phyloP scores from a whole-genome alignment of 2,888 invertebrate species.

The Opisthograptis luteolata region DNA sequence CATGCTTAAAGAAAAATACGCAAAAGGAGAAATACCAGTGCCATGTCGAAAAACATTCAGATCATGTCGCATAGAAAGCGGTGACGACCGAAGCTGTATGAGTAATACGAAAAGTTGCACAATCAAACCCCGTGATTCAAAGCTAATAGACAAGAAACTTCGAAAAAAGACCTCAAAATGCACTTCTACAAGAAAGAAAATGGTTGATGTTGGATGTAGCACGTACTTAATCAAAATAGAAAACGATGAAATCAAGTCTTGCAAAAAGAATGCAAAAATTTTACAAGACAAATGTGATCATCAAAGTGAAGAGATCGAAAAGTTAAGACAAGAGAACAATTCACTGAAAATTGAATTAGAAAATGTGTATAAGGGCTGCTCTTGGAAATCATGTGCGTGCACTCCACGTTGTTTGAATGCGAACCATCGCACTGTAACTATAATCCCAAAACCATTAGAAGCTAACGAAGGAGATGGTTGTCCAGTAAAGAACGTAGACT shows the following conservation, averaged over 20 bases:
- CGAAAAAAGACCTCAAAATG: slow-evolving; percentile 45
- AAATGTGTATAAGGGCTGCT: slow-evolving; percentile 46
- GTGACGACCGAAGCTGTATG: neutral
- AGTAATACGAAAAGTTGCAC: neutral
- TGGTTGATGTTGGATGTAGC: slow-evolving; percentile 50
- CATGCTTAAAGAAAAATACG: slow-evolving; percentile 7
- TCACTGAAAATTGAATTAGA: slow-evolving; percentile 61
- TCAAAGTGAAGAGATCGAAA: slow-evolving; percentile 60
- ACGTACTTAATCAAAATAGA: slow-evolving; percentile 40
- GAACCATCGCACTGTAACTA: slow-evolving; percentile 30
- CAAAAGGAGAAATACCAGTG: slow-evolving; percentile 7
- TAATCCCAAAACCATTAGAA: slow-evolving; percentile 58
- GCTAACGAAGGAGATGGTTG: slow-evolving; percentile 42
- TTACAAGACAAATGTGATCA: slow-evolving; percentile 51
- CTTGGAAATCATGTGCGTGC: slow-evolving; percentile 40
- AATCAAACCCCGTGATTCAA: slow-evolving; percentile 5
- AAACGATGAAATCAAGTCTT: slow-evolving; percentile 41
- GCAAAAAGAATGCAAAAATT: slow-evolving; percentile 48
- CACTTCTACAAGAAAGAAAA: slow-evolving; percentile 47
- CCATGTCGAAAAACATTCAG: slow-evolving; percentile 4
- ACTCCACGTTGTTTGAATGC: slow-evolving; percentile 18
- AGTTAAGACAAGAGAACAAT: slow-evolving; percentile 59
- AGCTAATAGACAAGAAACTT: slow-evolving; percentile 1
- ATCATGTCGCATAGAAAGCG: slow-evolving; percentile 14
- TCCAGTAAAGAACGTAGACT: slow-evolving; percentile 55